Evolutionary conservation across 1,140 invertebrate species (phyloP).

Genomic region (Steinernema feltiae): DNA sequence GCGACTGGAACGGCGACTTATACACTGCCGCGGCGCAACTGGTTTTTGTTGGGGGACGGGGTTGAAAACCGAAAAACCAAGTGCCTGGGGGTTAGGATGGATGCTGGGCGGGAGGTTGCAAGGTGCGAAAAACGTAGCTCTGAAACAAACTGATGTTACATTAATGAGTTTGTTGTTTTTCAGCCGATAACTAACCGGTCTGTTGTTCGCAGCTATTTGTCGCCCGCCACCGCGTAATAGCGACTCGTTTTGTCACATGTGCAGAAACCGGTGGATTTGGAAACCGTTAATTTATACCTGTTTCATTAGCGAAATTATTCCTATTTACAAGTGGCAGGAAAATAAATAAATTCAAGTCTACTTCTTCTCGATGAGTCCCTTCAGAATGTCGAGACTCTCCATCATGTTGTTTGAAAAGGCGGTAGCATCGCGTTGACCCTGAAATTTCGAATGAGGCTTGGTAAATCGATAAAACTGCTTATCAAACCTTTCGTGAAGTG

Average conservation of each 20-base stretch:
- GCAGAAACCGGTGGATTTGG: too few species aligned
- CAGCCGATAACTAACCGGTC: too few species aligned
- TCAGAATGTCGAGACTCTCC: conserved; percentile 36
- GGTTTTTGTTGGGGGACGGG: background rate
- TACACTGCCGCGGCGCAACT: too few species aligned
- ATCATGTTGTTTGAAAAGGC: conserved; percentile 29
- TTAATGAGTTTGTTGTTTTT: too few species aligned
- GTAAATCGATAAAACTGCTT: background rate
- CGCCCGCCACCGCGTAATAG: too few species aligned
- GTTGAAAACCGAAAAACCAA: background rate
- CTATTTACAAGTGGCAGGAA: background rate
- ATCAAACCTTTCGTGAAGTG: conserved; percentile 47
- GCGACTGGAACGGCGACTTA: background rate
- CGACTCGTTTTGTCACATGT: too few species aligned
- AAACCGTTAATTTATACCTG: background rate
- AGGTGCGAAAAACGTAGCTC: background rate
- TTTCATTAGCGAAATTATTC: background rate
- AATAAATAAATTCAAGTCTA: background rate
- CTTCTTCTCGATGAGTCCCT: conserved; percentile 21
- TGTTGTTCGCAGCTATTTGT: too few species aligned
- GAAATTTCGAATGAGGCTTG: conserved; percentile 14
- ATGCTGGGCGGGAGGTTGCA: background rate
- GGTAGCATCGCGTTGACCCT: conserved; percentile 29
- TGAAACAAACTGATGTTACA: background rate
- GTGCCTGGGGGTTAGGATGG: background rate